Evolutionary conservation across 2,797 vertebrate genomes (phyloP), one percentile per base, ranked within the genome.

Genomic region (Hipposideros larvatus): DNA sequence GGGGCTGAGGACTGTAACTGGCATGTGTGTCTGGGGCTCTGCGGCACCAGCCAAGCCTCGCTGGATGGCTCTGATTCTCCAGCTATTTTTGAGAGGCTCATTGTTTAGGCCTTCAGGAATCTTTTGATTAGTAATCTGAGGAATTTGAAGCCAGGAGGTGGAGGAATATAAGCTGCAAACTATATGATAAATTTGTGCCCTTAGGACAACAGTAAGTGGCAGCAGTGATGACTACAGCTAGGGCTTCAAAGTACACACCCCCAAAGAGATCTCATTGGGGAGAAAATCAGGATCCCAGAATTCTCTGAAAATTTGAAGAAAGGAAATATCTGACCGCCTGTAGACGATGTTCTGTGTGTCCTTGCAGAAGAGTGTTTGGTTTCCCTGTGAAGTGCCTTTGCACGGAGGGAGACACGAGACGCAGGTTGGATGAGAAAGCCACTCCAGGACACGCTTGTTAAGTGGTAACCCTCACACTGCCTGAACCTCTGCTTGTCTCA

Each of bases 221-320:
- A 90, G 41, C 28, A 9, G 53, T 59, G 11, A 68, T 53, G 70
- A 61, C 78, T 87, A 7, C 73, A 43, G 68, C 73, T 68, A 63
- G 28, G 48, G 90, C 83, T 90, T 94, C 41, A 90, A 65, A 95
- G 85, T 70, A 46, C 53, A 93, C 4, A 46, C 53, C 41, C 88
- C 83, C 5, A 16, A 51, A 57, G 46, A 73, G 37, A 41, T 73
- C 65, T 94, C 65, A 46, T 70, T 26, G 89, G 95, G 89, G 96
- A 57, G 91, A 90, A 92, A 87, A 51, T 46, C 41, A 88, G 79
- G 53, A 78, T 91, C 83, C 84, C 89, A 70, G 91, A 79, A 74
- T 80, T 86, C 71, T 95, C 53, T 46, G 66, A 66, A 79, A 88
- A 83, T 51, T 61, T 83, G 37, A 78, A 89, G 85, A 95, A 80